These are phyloP conservation scores for Urocolius indicus DNA, from an alignment of 2,113 vertebrate genomes.

Conservation along the genomic window DNA sequence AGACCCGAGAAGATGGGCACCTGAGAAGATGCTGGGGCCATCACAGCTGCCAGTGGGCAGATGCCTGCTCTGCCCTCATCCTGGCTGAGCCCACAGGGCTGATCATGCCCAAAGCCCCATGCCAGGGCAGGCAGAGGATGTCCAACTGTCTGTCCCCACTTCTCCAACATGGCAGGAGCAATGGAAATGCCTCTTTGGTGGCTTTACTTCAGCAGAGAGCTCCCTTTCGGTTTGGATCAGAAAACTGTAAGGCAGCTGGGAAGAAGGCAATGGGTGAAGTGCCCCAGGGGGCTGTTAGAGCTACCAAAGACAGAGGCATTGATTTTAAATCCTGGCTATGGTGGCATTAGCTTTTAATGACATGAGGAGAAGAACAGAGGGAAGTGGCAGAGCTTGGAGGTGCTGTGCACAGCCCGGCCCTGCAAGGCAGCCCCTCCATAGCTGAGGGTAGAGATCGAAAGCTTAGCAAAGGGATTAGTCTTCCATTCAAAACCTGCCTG, in stretches of 20 bases:
- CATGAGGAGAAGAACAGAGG: not conserved
- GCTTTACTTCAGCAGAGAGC: not conserved
- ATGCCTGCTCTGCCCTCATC: not conserved
- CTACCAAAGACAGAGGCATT: not conserved
- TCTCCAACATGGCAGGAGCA: not conserved
- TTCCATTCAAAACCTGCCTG: slow-evolving; percentile 39
- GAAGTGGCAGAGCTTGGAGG: not conserved
- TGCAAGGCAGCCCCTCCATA: not conserved
- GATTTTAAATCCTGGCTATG: not conserved
- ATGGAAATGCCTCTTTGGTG: rapidly evolving
- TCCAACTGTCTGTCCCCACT: not conserved
- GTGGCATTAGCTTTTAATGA: not conserved
- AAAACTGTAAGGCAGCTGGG: not conserved
- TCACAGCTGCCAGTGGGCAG: rapidly evolving
- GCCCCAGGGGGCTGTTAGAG: not conserved
- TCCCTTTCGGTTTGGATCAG: not conserved
- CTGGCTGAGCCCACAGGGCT: not conserved
- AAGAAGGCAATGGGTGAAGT: not conserved
- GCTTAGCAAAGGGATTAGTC: slow-evolving; percentile 43
- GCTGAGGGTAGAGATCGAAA: not conserved
- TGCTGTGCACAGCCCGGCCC: not conserved
- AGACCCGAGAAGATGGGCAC: not conserved
- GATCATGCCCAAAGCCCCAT: rapidly evolving
- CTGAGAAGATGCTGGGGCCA: not conserved
- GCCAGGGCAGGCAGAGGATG: not conserved